A percentile compares a stretch with the other conserved stretches of the same genome.
Conservation (phyloP, 1,140 invertebrate genomes). For the Mamestra configurata region DNA sequence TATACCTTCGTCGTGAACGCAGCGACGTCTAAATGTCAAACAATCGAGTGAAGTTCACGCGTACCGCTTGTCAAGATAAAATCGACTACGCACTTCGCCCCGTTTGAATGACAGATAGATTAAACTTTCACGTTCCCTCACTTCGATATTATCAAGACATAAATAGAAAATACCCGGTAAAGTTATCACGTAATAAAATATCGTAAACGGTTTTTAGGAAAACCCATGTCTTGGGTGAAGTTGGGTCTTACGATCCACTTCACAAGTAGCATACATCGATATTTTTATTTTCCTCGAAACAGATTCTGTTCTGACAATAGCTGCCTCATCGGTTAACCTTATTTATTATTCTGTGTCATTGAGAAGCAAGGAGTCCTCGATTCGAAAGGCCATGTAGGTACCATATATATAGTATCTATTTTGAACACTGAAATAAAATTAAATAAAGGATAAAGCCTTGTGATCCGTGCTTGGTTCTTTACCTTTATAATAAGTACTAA, state of each 20-base stretch:
- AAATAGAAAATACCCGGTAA: slow-evolving; percentile 4
- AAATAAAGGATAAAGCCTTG: slow-evolving; percentile 28
- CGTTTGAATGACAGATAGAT: slow-evolving; percentile 42
- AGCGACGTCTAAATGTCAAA: slow-evolving; percentile 40
- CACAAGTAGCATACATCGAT: neutral
- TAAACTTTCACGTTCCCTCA: slow-evolving; percentile 42
- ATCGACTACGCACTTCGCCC: slow-evolving; percentile 36
- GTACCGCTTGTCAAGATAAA: slow-evolving; percentile 50
- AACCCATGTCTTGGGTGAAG: neutral
- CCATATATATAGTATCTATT: slow-evolving; percentile 1
- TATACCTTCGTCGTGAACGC: slow-evolving; percentile 23
- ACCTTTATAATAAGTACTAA: slow-evolving; percentile 13
- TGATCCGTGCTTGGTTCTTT: neutral
- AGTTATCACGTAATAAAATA: neutral
- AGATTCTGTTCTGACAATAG: slow-evolving; percentile 32
- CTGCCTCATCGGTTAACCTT: slow-evolving; percentile 28
- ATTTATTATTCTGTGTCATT: slow-evolving; percentile 35
- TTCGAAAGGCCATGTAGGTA: slow-evolving; percentile 15
- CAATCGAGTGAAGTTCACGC: slow-evolving; percentile 42
- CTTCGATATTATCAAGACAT: slow-evolving; percentile 14
- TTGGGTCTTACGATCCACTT: neutral
- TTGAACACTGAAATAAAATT: slow-evolving; percentile 20
- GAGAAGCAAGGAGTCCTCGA: slow-evolving; percentile 10
- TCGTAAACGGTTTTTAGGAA: slow-evolving; percentile 3
- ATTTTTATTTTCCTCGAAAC: slow-evolving; percentile 22